phyloP scores from a whole-genome alignment of 2,888 invertebrate species.

The Pherbina coryleti region DNA sequence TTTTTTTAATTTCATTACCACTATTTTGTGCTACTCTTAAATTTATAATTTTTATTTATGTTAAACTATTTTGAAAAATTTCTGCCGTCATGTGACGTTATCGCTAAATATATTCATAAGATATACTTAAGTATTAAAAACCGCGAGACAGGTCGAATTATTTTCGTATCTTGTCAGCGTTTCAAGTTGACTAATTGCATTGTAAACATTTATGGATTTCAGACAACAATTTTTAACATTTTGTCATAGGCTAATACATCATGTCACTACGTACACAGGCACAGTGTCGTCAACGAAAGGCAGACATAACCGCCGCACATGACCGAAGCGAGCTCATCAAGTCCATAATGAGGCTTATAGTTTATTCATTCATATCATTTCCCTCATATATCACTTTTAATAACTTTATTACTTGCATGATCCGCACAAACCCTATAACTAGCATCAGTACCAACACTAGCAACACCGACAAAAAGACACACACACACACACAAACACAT shows the following conservation, averaged over 20 bases:
- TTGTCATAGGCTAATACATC: not conserved
- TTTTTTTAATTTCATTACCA: too few relatives aligned
- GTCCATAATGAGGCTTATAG: slow-evolving; percentile 2
- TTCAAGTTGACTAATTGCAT: too few relatives aligned
- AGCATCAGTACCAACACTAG: slow-evolving; percentile 7
- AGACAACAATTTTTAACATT: too few relatives aligned
- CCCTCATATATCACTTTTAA: slow-evolving; percentile 20
- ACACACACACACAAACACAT: not conserved
- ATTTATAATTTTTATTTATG: too few relatives aligned
- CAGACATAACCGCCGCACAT: not conserved
- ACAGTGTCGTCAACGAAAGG: slow-evolving; percentile 22
- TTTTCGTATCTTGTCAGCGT: too few relatives aligned
- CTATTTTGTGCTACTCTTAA: too few relatives aligned
- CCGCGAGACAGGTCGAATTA: not conserved
- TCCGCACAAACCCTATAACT: slow-evolving; percentile 14
- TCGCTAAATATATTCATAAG: too few relatives aligned
- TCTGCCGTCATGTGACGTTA: too few relatives aligned
- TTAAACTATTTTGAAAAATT: too few relatives aligned
- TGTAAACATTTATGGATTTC: too few relatives aligned
- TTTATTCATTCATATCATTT: slow-evolving; percentile 9
- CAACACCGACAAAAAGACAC: not conserved
- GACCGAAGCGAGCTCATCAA: not conserved
- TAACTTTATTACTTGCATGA: slow-evolving; percentile 18
- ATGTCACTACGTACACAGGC: not conserved
- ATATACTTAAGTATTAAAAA: slow-evolving; percentile 5